Evolutionary conservation across 2,797 vertebrate species (phyloP).

Genomic region (Epinephelus malabaricus): DNA sequence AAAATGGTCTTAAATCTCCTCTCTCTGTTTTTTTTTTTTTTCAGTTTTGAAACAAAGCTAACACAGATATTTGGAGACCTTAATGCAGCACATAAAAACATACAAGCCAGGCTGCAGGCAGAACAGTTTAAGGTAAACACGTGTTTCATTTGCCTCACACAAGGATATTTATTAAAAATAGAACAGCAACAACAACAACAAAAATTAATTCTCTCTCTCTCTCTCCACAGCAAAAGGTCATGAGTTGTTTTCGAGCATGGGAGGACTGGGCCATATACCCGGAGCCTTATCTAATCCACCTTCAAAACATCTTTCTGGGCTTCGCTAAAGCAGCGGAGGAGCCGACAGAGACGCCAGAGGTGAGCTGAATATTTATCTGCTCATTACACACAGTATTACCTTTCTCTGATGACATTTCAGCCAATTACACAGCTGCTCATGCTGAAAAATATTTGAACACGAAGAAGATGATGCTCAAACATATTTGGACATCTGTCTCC

Average conservation of each 20-base stretch:
- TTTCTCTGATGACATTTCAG: not conserved
- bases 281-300: slow-evolving; percentile 86
- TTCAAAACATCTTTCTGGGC: slow-evolving; percentile 90
- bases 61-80: slow-evolving; percentile 87
- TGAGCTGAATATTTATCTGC: slow-evolving; percentile 51
- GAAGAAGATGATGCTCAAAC: not conserved
- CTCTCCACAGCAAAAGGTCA: slow-evolving; percentile 86
- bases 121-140: slow-evolving; percentile 88
- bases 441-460: not conserved
- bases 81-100: slow-evolving; percentile 85
- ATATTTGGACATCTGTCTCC: not conserved
- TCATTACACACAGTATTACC: not conserved
- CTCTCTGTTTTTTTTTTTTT: slow-evolving; percentile 42
- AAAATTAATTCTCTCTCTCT: not conserved
- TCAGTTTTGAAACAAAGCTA: slow-evolving; percentile 88
- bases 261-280: slow-evolving; percentile 91
- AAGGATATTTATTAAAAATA: slow-evolving; percentile 12
- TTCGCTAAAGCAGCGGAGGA: slow-evolving; percentile 84
- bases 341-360: slow-evolving; percentile 72
- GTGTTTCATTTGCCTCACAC: not conserved
- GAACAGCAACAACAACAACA: not conserved
- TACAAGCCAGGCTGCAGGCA: slow-evolving; percentile 88
- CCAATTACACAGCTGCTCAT: not conserved
- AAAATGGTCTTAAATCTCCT: not conserved
- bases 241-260: slow-evolving; percentile 88